Evolutionary conservation across 2,888 invertebrate genomes (phyloP).

Genomic region (Zonitis immaculata): DNA sequence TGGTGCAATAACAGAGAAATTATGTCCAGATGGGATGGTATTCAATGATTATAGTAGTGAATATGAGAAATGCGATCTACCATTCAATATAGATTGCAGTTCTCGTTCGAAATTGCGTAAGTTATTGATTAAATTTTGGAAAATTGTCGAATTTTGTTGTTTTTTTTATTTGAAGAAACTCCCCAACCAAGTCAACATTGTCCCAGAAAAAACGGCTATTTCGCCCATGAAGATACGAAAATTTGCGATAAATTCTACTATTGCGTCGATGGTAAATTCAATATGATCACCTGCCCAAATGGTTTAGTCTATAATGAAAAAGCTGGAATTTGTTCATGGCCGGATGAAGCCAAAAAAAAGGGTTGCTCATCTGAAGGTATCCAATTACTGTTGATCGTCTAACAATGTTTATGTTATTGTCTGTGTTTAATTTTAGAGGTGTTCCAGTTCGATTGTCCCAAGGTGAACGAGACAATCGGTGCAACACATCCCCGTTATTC

Average conservation of each 20-base stretch:
- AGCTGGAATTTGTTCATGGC: slow-evolving; percentile 88
- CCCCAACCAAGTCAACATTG: slow-evolving; percentile 72
- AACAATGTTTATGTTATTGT: background rate
- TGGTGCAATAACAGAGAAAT: slow-evolving; percentile 68
- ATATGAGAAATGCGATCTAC: slow-evolving; percentile 82
- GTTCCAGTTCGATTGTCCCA: slow-evolving; percentile 78
- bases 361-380: slow-evolving; percentile 76
- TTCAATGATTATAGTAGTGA: slow-evolving; percentile 80
- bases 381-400: no score
- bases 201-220: slow-evolving; percentile 80
- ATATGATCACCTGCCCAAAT: slow-evolving; percentile 83
- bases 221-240: slow-evolving; percentile 71
- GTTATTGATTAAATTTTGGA: slow-evolving; percentile 41
- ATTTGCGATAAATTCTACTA: slow-evolving; percentile 85
- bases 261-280: slow-evolving; percentile 84
- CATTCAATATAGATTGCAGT: slow-evolving; percentile 80
- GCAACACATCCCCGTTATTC: slow-evolving; percentile 81
- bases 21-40: slow-evolving; percentile 85
- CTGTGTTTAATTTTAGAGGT: slow-evolving; percentile 72
- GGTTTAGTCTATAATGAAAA: slow-evolving; percentile 85
- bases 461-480: slow-evolving; percentile 66
- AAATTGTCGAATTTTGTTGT: no score
- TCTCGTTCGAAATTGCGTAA: slow-evolving; percentile 75
- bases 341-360: slow-evolving; percentile 83
- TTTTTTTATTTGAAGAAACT: slow-evolving; percentile 53